These are phyloP conservation scores for Pituophis catenifer DNA, from an alignment of 2,113 vertebrate species.

Conservation along the genomic window DNA sequence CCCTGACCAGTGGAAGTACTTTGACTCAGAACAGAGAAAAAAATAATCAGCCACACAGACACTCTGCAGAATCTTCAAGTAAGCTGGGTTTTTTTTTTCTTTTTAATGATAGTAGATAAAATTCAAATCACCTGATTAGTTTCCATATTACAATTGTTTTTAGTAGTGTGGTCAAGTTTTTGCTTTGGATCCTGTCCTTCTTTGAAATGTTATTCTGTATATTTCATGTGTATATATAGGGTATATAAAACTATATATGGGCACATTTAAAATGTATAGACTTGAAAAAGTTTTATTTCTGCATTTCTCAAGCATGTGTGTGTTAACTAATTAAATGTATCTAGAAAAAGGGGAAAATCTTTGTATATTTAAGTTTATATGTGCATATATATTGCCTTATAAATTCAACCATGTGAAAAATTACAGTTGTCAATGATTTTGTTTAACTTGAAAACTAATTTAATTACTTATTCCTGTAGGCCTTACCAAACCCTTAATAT, in stretches of 20 bases:
- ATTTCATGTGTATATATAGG: not conserved
- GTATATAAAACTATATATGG: not conserved
- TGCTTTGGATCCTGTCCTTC: slow-evolving; percentile 33
- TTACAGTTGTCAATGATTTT: slow-evolving; percentile 34
- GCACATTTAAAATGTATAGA: not conserved
- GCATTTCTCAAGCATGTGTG: not conserved
- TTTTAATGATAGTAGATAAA: slow-evolving; percentile 69
- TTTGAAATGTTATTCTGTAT: slow-evolving; percentile 25
- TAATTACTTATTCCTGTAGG: not conserved
- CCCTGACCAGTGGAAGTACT: slow-evolving; percentile 70
- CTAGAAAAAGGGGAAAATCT: not conserved
- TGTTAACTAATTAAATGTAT: not conserved
- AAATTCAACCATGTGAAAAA: slow-evolving; percentile 52
- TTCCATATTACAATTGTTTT: slow-evolving; percentile 36
- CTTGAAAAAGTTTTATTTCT: not conserved
- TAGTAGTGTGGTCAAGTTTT: slow-evolving; percentile 37
- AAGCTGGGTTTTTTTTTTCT: slow-evolving; percentile 68
- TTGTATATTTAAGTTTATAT: not conserved
- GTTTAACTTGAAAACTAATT: slow-evolving; percentile 51
- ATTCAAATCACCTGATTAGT: slow-evolving; percentile 51
- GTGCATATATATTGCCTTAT: slow-evolving; percentile 6
- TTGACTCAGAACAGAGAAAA: slow-evolving; percentile 74
- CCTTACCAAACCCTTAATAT: slow-evolving; percentile 32
- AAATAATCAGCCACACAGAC: slow-evolving; percentile 71
- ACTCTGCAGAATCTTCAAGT: slow-evolving; percentile 76